Evolutionary conservation across 2,797 vertebrate genomes (phyloP), one percentile per base, ranked within the genome.

Genomic region (Thalassophryne amazonica): DNA sequence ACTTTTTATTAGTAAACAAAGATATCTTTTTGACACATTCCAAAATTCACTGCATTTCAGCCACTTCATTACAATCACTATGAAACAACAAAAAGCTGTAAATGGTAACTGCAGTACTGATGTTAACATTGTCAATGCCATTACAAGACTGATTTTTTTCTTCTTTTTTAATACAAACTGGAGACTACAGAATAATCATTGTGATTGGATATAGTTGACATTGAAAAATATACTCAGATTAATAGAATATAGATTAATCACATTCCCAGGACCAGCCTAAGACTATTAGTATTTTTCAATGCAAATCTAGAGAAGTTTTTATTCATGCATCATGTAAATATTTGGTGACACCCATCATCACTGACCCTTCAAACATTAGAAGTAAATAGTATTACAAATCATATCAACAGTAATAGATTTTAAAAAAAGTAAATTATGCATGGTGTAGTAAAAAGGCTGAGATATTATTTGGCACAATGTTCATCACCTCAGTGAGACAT

Each of bases 241-340:
- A n/a, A n/a, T n/a, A 91, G 84, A 89, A 73, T 70, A 84, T 64
- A 84, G 66, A 69, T 65, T 78, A 50, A 86, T 89, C 83, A 48
- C 78, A 71, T 66, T 89, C 91, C 91, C 66, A 88, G 95, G 93
- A 80, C 94, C 95, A 94, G 96, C 96, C 95, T 83, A 93, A 94
- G 94, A 91, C 72, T 76, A 83, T 72, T 80, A 78, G 74, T 89
- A 87, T 70, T 83, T 83, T 69, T 67, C 75, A 82, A 86, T 30
- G 49, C 45, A 84, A 81, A 82, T 85, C 73, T 73, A 66, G 73
- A 73, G 87, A 75, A 38, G 16, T 73, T 65, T 64, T 65, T 60
- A 37, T 29, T 67, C 69, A 80, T 65, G 61, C 67, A 73, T 78
- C 13, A 54, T 66, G 49, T 65, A 45, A 51, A 27, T 17, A 27